Conservation (phyloP, 1,140 invertebrate species). For the Homarus americanus region DNA sequence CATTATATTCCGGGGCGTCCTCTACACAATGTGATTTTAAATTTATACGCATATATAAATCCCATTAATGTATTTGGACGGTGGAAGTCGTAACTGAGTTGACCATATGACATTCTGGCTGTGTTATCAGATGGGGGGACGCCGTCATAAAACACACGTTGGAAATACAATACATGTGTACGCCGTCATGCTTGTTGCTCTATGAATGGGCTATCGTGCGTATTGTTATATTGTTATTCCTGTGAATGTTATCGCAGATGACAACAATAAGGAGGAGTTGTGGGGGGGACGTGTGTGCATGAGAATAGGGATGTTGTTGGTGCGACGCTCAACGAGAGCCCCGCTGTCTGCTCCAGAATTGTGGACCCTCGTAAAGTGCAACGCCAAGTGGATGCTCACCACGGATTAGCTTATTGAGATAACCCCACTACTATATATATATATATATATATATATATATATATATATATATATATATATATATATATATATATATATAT, state of each 20-base stretch:
- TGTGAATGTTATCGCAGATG: conserved; percentile 38
- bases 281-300: neutral
- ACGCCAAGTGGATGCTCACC: neutral
- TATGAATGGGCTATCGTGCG: neutral
- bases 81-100: neutral
- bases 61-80: conserved; percentile 55
- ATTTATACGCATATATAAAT: conserved; percentile 63
- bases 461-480: conserved; percentile 12
- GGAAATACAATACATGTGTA: neutral
- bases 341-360: neutral
- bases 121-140: conserved; percentile 30
- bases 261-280: conserved; percentile 12
- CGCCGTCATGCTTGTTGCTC: neutral
- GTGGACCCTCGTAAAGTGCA: neutral
- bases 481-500: neutral
- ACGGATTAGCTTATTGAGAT: neutral
- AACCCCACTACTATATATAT: neutral
- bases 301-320: neutral
- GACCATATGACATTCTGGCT: conserved; percentile 20
- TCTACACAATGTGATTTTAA: conserved; percentile 59
- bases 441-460: neutral
- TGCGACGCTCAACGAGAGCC: neutral
- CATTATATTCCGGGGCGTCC: conserved; percentile 46
- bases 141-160: conserved; percentile 1
- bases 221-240: neutral